phyloP scores from a whole-genome alignment of 2,113 vertebrate species.

The Eretmodus cyanostictus region DNA sequence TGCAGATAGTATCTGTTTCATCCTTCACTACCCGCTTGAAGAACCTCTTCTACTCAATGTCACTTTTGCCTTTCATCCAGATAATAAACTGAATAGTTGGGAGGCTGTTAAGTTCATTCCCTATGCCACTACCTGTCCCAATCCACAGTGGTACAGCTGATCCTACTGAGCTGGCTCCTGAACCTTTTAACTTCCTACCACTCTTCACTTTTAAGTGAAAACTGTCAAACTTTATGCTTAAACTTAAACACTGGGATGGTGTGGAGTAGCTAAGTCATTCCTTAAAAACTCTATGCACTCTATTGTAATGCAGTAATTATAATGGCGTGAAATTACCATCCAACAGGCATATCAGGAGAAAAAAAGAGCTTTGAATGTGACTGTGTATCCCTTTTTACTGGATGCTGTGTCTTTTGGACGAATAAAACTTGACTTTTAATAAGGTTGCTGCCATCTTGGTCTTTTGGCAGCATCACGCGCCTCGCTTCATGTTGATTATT shows the following conservation, averaged over 20 bases:
- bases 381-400: not conserved
- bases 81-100: slow-evolving; percentile 8
- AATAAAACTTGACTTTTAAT: not conserved
- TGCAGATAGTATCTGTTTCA: slow-evolving; percentile 11
- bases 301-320: not conserved
- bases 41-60: slow-evolving; percentile 13
- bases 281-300: not conserved
- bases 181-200: not conserved
- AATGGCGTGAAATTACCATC: not conserved
- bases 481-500: not conserved
- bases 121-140: not conserved
- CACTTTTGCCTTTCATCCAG: slow-evolving; percentile 12
- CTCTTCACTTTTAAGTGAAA: not conserved
- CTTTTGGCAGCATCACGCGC: not conserved
- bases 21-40: not conserved
- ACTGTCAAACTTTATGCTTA: not conserved
- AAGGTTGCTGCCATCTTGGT: not conserved
- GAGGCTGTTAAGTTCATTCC: not conserved
- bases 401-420: not conserved
- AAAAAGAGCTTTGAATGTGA: not conserved
- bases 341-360: not conserved
- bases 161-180: not conserved
- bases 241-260: not conserved
- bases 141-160: not conserved
- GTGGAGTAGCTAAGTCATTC: not conserved